These are phyloP conservation scores for Limenitis camilla DNA, from an alignment of 2,888 invertebrate species.

Conservation along the genomic window DNA sequence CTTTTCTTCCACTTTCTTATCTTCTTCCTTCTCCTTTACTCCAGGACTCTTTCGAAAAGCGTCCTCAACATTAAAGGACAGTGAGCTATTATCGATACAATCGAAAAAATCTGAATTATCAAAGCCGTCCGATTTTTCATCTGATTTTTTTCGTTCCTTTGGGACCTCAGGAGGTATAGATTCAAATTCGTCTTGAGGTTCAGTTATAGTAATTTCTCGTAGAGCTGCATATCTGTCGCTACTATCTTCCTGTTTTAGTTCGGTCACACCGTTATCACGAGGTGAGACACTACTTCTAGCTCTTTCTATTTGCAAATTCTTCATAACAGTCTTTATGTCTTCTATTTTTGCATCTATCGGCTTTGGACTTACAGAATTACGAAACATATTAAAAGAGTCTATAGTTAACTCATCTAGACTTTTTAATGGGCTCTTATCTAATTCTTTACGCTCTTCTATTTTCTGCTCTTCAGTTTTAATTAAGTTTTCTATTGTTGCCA, in stretches of 20 bases:
- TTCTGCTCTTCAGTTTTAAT: conserved; percentile 43
- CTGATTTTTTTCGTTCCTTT: conserved; percentile 66
- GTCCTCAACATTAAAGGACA: conserved; percentile 68
- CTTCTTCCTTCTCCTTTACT: conserved; percentile 56
- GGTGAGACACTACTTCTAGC: conserved; percentile 57
- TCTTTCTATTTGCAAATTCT: conserved; percentile 57
- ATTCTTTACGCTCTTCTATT: conserved; percentile 43
- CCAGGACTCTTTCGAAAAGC: conserved; percentile 67
- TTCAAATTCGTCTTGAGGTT: conserved; percentile 72
- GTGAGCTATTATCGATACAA: conserved; percentile 68
- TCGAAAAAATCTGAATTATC: conserved; percentile 71
- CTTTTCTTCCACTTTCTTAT: conserved; percentile 43
- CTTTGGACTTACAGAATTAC: conserved; percentile 63
- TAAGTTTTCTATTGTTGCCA: conserved; percentile 48
- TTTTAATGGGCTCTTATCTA: conserved; percentile 54
- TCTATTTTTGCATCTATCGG: conserved; percentile 66
- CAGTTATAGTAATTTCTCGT: conserved; percentile 82
- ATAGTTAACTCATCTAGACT: conserved; percentile 57
- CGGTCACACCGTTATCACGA: conserved; percentile 60
- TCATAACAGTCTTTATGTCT: conserved; percentile 66
- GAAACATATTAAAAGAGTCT: conserved; percentile 60
- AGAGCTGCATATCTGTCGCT: conserved; percentile 87
- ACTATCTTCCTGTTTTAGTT: conserved; percentile 53
- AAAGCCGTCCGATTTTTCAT: conserved; percentile 70
- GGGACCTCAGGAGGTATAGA: conserved; percentile 63